Evolutionary conservation across 2,888 invertebrate species (phyloP).

Genomic region (Prionchulus punctatus): DNA sequence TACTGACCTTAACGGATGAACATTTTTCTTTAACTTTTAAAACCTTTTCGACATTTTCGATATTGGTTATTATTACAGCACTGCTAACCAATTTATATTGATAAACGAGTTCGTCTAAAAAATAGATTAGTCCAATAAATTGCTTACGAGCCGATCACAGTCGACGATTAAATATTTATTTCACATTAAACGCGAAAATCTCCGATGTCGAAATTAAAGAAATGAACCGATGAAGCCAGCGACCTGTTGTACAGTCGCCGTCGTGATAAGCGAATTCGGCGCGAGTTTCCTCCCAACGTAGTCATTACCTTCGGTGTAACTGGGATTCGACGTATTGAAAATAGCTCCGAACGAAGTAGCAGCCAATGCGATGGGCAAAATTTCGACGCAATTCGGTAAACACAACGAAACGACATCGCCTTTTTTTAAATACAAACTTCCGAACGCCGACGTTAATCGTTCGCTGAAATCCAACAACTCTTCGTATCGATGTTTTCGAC

Average conservation of each 20-base stretch:
- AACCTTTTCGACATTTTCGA: not conserved
- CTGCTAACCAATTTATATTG: not conserved
- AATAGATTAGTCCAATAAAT: too few relatives aligned
- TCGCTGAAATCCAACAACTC: not conserved
- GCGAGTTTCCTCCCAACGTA: too few relatives aligned
- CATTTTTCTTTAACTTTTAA: not conserved
- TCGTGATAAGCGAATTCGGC: too few relatives aligned
- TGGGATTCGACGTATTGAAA: slow-evolving; percentile 2
- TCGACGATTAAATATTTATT: too few relatives aligned
- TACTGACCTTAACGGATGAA: not conserved
- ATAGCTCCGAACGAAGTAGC: not conserved
- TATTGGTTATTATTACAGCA: not conserved
- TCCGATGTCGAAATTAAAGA: too few relatives aligned
- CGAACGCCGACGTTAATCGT: not conserved
- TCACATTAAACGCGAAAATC: too few relatives aligned
- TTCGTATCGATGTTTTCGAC: not conserved
- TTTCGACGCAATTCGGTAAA: not conserved
- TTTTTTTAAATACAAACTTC: not conserved
- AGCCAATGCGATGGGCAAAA: not conserved
- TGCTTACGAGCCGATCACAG: too few relatives aligned
- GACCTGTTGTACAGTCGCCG: too few relatives aligned
- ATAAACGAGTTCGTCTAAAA: slow-evolving; percentile 1
- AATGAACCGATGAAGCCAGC: too few relatives aligned
- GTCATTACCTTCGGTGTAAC: not conserved
- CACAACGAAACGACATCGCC: not conserved